Percentiles rank a stretch among this genome's conserved stretches.
Evolutionary conservation across 2,797 vertebrate species (phyloP).

Genomic region (Clarias fuscus): DNA sequence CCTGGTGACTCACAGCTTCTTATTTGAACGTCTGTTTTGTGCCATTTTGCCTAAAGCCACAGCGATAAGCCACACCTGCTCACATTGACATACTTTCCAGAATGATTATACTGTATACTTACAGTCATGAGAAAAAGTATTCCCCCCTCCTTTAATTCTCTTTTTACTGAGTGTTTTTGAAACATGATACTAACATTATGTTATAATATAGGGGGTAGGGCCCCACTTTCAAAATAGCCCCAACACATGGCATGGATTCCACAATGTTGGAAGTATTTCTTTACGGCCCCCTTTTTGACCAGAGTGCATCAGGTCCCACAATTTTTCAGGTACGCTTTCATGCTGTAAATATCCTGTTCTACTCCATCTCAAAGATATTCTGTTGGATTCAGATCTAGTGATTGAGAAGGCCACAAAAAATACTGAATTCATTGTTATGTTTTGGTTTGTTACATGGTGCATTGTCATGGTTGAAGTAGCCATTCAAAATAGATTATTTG

Average conservation of each 20-base stretch:
- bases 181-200: neutral
- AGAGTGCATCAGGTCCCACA: neutral
- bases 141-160: neutral
- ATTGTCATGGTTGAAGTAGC: too few species aligned
- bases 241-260: neutral
- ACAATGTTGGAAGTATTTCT: neutral
- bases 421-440: too few species aligned
- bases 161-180: neutral
- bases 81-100: neutral
- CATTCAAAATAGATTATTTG: too few species aligned
- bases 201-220: neutral
- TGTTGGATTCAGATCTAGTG: too few species aligned
- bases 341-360: too few species aligned
- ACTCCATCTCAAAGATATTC: too few species aligned
- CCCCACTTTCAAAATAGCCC: neutral
- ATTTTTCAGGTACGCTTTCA: neutral
- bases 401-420: too few species aligned
- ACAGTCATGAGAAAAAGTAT: neutral
- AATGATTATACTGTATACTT: neutral
- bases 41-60: slow-evolving; percentile 10
- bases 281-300: neutral
- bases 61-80: neutral
- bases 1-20: slow-evolving; percentile 33
- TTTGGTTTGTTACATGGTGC: too few species aligned
- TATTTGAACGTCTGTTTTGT: slow-evolving; percentile 1